Base-by-base conservation (phyloP, 2,113 vertebrate species). In the Neodon shergylaensis region DNA sequence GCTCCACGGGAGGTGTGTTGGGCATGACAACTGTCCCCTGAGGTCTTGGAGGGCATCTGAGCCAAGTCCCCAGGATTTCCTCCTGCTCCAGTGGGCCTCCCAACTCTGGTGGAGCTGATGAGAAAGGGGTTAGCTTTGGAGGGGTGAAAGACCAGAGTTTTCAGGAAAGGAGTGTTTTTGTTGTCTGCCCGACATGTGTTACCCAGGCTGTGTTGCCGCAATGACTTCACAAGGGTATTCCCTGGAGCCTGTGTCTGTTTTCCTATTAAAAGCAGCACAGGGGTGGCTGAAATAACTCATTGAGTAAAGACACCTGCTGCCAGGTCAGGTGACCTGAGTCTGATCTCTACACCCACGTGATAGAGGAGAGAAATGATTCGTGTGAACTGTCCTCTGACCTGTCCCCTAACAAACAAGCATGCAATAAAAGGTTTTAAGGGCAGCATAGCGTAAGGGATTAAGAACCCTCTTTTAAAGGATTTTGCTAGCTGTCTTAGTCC, bases 1-100 rank as follows among this genome's bases (percentile, higher is more conserved):
- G 99, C 99, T 44, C 99, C 99, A 0, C 98, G 99, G 78, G 99
- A 99, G 99, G 99, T 99, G 96, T 97, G 98, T 97, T 36, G 17
- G 70, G 0, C 4, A 58, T 39, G 31, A 28, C 0, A 1, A 28
- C 26, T 24, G 9, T 47, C 70, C 85, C 58, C 39, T 44, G 42
- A 92, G 65, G 42, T 36, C 73, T 92, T 3, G 9, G 33, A 28
- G 63, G 49, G 21, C 19, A 11, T 85, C 11, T 76, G 47, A 66
- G 54, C 61, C 21, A 58, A 54, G 52, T n/a, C 16, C 16, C 7
- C 10, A 47, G 78, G 49, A 61, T 76, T 95, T 68, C 65, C 44
- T 94, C 93, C 26, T 12, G 1, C 31, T 42, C 33, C 87, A 28
- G 5, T 11, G 74, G 89, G 70, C 39, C 47, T 87, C 17, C 5